phyloP scores from a whole-genome alignment of 2,888 invertebrate genomes.

The Melangyna quadrimaculata region DNA sequence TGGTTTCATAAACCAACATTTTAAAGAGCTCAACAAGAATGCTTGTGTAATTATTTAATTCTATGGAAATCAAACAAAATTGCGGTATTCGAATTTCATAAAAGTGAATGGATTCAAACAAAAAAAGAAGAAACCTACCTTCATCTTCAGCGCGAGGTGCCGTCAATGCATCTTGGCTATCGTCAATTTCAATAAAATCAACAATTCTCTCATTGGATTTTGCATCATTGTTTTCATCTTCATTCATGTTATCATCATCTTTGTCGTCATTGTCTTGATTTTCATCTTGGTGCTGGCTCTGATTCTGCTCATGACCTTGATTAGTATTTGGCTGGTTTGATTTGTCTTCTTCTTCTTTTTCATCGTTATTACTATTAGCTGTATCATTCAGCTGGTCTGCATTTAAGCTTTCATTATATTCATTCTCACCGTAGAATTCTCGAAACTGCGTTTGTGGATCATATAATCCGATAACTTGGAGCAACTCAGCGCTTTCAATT shows the following conservation, averaged over 20 bases:
- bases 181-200: slow-evolving; percentile 38
- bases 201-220: background rate
- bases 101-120: background rate
- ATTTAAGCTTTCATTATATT: background rate
- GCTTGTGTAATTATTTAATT: too few relatives aligned
- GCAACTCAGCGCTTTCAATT: slow-evolving; percentile 88
- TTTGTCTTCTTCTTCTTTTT: background rate
- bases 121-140: background rate
- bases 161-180: background rate
- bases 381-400: background rate
- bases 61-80: too few relatives aligned
- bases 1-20: too few relatives aligned
- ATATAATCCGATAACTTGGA: slow-evolving; percentile 86
- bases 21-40: too few relatives aligned
- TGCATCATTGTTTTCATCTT: background rate
- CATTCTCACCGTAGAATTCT: slow-evolving; percentile 13
- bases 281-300: background rate
- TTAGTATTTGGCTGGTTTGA: background rate
- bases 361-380: background rate
- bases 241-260: background rate
- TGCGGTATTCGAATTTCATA: too few relatives aligned
- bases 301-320: background rate
- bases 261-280: background rate
- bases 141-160: background rate
- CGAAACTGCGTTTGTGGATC: slow-evolving; percentile 59